Conservation (phyloP, 2,113 vertebrate genomes). For the Synodontis membranacea region DNA sequence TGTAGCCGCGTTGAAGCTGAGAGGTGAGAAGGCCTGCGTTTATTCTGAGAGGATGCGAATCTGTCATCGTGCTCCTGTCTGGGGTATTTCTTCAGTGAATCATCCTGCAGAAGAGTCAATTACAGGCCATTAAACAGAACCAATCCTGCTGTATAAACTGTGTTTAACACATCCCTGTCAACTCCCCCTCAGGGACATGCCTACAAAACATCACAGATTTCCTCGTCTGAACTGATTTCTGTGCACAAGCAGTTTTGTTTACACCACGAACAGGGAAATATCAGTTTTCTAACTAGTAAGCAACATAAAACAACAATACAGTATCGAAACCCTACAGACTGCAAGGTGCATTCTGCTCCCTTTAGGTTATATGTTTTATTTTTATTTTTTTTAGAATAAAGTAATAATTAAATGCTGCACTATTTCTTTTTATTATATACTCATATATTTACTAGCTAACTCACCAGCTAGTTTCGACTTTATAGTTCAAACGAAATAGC, state of each 20-base stretch:
- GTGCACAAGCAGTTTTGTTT: neutral
- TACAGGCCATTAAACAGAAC: conserved; percentile 5
- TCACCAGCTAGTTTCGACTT: neutral
- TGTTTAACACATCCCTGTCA: neutral
- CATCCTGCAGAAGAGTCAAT: conserved; percentile 50
- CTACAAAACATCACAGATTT: neutral
- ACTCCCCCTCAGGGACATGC: neutral
- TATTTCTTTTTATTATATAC: neutral
- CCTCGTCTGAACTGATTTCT: neutral
- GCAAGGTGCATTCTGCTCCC: neutral
- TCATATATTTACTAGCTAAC: neutral
- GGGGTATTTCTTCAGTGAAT: conserved; percentile 54
- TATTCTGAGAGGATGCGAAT: conserved; percentile 28
- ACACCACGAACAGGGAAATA: neutral
- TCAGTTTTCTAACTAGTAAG: neutral
- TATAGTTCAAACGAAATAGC: neutral
- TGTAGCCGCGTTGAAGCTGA: conserved; percentile 31
- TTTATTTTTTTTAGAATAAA: too few relatives aligned
- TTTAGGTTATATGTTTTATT: neutral
- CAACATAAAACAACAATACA: neutral
- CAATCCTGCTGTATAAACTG: conserved; percentile 8
- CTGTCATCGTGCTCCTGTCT: conserved; percentile 21
- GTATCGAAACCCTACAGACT: neutral
- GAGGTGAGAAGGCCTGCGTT: conserved; percentile 25
- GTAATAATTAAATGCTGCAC: neutral